Percentiles rank a stretch among this genome's conserved stretches.
These are phyloP conservation scores for Sigmodon hispidus DNA, from an alignment of 2,113 vertebrate genomes.

Conservation along the genomic window DNA sequence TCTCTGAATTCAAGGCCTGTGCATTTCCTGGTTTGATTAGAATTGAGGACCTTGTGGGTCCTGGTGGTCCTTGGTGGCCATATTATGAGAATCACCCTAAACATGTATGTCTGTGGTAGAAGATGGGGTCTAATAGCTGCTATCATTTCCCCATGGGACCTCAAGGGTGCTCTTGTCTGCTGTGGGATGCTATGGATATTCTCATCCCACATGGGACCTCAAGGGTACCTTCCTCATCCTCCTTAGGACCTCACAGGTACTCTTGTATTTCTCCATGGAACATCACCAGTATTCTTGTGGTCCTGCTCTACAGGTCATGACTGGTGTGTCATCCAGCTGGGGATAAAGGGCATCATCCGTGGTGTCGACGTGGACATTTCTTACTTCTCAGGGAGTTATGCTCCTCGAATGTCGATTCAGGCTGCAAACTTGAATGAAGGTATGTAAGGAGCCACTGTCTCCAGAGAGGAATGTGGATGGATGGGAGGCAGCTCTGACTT, in stretches of 20 bases:
- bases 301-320: constrained; percentile 81
- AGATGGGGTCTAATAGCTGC: neutral
- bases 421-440: constrained; percentile 69
- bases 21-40: neutral
- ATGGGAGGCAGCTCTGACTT: rapidly evolving
- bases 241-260: neutral
- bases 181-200: too few relatives aligned
- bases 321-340: constrained; percentile 86
- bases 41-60: neutral
- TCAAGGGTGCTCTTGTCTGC: neutral
- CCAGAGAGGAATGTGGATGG: rapidly evolving
- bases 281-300: neutral
- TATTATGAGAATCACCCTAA: neutral
- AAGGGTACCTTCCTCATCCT: neutral
- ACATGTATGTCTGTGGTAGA: neutral
- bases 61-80: neutral
- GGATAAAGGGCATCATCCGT: constrained; percentile 81
- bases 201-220: neutral
- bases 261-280: neutral
- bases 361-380: constrained; percentile 88
- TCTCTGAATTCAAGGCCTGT: neutral
- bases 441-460: neutral
- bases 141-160: neutral
- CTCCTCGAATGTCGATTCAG: constrained; percentile 85
- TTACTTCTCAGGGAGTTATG: constrained; percentile 87